These are phyloP conservation scores for Protaetia brevitarsis DNA, from an alignment of 1,140 invertebrate species.

Conservation along the genomic window DNA sequence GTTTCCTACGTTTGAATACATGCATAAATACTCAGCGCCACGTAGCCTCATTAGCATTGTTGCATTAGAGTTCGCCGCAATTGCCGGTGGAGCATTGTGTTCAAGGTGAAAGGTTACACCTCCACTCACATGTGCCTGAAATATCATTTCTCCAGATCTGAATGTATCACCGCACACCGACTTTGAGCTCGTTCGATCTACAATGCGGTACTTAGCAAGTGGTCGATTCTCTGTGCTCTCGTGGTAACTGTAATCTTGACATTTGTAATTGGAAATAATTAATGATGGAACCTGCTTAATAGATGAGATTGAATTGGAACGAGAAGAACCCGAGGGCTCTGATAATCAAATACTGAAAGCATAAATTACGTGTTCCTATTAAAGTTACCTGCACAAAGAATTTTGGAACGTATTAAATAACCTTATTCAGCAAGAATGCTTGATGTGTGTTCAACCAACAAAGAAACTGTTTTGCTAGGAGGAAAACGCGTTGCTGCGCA, in stretches of 20 bases:
- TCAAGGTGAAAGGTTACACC: constrained; percentile 20
- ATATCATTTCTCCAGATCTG: constrained; percentile 13
- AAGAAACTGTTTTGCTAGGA: no score
- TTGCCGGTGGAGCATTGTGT: neutral
- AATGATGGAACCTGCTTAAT: no score
- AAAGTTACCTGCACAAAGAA: no score
- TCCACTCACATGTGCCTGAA: constrained; percentile 6
- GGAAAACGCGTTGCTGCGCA: no score
- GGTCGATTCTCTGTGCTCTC: neutral
- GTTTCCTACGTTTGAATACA: neutral
- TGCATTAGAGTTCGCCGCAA: neutral
- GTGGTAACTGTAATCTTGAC: neutral
- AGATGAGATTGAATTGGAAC: no score
- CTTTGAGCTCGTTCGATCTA: neutral
- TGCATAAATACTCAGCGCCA: neutral
- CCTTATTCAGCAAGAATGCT: no score
- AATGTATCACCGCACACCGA: neutral
- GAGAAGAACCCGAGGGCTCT: no score
- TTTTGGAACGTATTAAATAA: no score
- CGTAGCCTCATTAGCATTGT: neutral
- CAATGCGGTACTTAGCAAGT: neutral
- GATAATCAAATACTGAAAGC: no score
- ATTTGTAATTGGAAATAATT: neutral
- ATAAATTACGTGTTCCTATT: no score
- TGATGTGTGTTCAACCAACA: no score